Conservation (phyloP, 2,113 vertebrate genomes). For the Lepus europaeus region DNA sequence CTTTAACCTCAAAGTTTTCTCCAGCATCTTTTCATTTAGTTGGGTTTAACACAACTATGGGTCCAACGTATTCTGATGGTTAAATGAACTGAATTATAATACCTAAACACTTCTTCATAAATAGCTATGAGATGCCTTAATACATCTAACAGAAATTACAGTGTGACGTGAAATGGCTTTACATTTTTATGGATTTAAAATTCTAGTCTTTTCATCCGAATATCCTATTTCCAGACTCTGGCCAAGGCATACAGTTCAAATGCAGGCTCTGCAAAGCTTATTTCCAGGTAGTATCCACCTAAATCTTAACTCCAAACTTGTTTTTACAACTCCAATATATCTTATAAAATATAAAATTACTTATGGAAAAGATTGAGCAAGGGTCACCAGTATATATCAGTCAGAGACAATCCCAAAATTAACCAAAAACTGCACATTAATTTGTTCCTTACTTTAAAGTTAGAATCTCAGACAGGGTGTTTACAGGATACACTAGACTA, state of each 20-base stretch:
- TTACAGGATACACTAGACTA: background rate
- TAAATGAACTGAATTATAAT: background rate
- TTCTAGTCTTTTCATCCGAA: background rate
- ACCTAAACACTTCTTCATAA: conserved; percentile 12
- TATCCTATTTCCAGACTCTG: background rate
- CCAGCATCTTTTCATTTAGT: background rate
- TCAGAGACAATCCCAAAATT: background rate
- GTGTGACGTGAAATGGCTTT: background rate
- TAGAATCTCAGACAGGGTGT: background rate
- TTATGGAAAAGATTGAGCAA: background rate
- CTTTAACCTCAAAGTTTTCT: background rate
- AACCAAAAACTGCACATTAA: conserved; percentile 19
- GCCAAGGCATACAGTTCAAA: background rate
- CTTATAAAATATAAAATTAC: background rate
- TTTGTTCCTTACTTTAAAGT: conserved; percentile 39
- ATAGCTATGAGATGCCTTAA: conserved; percentile 16
- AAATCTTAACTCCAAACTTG: background rate
- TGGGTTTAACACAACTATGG: background rate
- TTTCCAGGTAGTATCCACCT: background rate
- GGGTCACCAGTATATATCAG: background rate
- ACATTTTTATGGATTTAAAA: background rate
- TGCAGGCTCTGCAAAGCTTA: background rate
- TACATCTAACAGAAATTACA: background rate
- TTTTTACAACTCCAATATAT: background rate
- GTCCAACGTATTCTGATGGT: background rate